Conservation (phyloP, 2,888 invertebrate genomes). For the Orthosia gracilis region DNA sequence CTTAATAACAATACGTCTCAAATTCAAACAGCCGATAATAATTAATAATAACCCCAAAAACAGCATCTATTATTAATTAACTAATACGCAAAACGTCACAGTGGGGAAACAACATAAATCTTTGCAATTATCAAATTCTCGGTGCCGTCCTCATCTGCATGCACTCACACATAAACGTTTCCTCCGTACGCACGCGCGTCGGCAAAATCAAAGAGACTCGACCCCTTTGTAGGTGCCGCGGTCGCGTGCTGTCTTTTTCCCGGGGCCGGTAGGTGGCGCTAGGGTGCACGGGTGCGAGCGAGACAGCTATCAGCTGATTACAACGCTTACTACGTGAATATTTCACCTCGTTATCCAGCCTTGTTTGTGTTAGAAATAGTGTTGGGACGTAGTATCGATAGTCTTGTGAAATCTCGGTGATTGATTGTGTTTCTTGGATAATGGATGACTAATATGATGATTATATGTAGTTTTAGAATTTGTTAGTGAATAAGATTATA, state of each 20-base stretch:
- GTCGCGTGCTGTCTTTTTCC: conserved; percentile 89
- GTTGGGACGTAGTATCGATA: conserved; percentile 75
- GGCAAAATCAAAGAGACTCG: conserved; percentile 89
- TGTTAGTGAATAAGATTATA: conserved; percentile 23
- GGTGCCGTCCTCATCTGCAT: conserved; percentile 87
- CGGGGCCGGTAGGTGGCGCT: conserved; percentile 77
- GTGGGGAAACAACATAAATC: conserved; percentile 84
- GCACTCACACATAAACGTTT: conserved; percentile 78
- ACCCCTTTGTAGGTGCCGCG: conserved; percentile 90
- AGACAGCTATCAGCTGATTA: conserved; percentile 85
- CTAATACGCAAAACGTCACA: conserved; percentile 66
- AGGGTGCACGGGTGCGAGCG: conserved; percentile 78
- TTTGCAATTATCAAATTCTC: conserved; percentile 91
- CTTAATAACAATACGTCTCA: not conserved
- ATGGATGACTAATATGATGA: conserved; percentile 30
- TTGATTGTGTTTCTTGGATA: conserved; percentile 78
- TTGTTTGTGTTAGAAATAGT: conserved; percentile 90
- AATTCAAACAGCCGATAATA: conserved; percentile 28
- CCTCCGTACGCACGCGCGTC: conserved; percentile 88
- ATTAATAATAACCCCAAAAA: conserved; percentile 48
- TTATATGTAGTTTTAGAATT: conserved; percentile 33
- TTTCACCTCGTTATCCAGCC: conserved; percentile 91
- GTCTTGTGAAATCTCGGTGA: conserved; percentile 69
- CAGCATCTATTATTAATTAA: conserved; percentile 65
- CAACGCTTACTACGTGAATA: conserved; percentile 90